Base-by-base conservation (phyloP, 53 echinoderm and acorn worm species). In the Stichopus horrens region DNA sequence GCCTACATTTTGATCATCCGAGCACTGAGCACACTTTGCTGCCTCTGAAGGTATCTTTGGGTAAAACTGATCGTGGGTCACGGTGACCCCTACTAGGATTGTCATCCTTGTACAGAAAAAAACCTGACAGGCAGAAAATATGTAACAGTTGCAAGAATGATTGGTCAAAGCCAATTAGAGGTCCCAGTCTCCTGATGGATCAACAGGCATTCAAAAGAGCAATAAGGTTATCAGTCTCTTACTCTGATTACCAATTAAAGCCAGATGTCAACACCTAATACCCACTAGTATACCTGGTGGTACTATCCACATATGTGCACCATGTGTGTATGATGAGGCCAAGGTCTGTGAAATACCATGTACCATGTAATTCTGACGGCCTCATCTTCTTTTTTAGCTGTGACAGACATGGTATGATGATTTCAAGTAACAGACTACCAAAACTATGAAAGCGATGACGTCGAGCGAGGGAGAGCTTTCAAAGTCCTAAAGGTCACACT, bases 211-310 rank as follows among this genome's bases (percentile, higher is more conserved):
- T n/a, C 71, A 16, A 71, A 7, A 71, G 18, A 4, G 18, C 71
- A 71, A 18, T 63, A 63, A 63, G 19, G 14, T 71, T 71, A 71
- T 20, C 18, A 7, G 71, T 6, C 14, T 71, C 71, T 71, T 16
- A 57, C n/a, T 81, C 76, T 76, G 81, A 81, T 81, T 81, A 14
- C 81, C 81, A 81, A 81, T 81, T 81, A 81, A 81, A 81, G 56
- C 81, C 81, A 81, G 13, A 81, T 81, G 81, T 58, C 81, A 81
- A 81, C 81, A 81, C 81, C 81, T 81, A 81, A 81, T 81, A 81
- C 81, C 79, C 19, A 53, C 79, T 52, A 53, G 79, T 53, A 19
- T 52, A 79, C 53, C 19, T 53, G 79, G 75, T 23, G 75, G 52
- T 6, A n/a, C 54, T 19, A 19, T 79, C 81, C 56, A 56, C 81